Percentiles rank a stretch among this genome's conserved stretches.
Conservation (phyloP, 2,797 vertebrate species). For the Distichodus sexfasciatus region DNA sequence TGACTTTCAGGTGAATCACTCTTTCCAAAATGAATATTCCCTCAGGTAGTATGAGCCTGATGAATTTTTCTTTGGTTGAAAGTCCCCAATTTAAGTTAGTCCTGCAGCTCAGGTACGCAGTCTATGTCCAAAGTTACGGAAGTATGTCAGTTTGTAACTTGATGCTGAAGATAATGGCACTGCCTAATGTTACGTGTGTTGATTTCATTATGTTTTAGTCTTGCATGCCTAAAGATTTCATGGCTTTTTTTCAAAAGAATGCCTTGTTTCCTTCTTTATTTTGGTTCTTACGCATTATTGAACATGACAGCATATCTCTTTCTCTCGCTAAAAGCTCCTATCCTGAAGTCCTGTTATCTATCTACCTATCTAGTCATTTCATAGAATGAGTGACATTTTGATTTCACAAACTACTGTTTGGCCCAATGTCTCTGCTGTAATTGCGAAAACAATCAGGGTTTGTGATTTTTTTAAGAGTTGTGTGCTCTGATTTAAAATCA, state of each 20-base stretch:
- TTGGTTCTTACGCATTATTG: slow-evolving; percentile 35
- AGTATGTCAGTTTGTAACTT: slow-evolving; percentile 59
- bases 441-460: slow-evolving; percentile 72
- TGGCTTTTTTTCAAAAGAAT: slow-evolving; percentile 47
- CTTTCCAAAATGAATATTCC: slow-evolving; percentile 50
- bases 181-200: slow-evolving; percentile 56
- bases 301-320: slow-evolving; percentile 44
- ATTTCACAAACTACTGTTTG: slow-evolving; percentile 61
- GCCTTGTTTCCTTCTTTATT: slow-evolving; percentile 48
- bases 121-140: slow-evolving; percentile 61
- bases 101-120: slow-evolving; percentile 70
- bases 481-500: slow-evolving; percentile 76
- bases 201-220: slow-evolving; percentile 48
- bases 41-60: slow-evolving; percentile 56
- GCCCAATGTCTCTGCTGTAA: slow-evolving; percentile 65
- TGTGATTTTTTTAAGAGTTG: slow-evolving; percentile 71
- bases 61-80: slow-evolving; percentile 56
- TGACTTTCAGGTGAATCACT: slow-evolving; percentile 52
- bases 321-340: slow-evolving; percentile 38
- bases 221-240: slow-evolving; percentile 57
- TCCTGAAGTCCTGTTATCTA: slow-evolving; percentile 40
- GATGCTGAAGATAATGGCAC: slow-evolving; percentile 54
- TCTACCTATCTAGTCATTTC: slow-evolving; percentile 47
- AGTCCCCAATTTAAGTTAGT: slow-evolving; percentile 51
- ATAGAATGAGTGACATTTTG: slow-evolving; percentile 52